Percentiles rank a stretch among this genome's conserved stretches.
Evolutionary conservation across 2,797 vertebrate species (phyloP).

Genomic region (Hemibagrus guttatus): DNA sequence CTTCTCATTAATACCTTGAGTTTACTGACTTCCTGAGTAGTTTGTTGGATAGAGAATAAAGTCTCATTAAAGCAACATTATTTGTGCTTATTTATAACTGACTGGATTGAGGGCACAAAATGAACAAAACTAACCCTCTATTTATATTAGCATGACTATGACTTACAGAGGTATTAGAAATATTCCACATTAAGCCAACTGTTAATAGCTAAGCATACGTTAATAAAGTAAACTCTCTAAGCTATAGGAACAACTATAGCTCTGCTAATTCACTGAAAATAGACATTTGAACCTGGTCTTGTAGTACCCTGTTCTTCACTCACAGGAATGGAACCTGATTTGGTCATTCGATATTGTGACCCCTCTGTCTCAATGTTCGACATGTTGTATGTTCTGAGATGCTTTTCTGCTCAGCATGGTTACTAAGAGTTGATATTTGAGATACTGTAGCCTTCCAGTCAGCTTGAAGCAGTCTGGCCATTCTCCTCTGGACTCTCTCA

Average conservation of each 20-base stretch:
- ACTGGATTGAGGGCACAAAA: background rate
- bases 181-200: background rate
- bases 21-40: background rate
- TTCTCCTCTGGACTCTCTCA: background rate
- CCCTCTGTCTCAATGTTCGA: background rate
- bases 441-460: background rate
- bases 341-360: background rate
- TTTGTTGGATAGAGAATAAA: background rate
- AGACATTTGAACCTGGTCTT: background rate
- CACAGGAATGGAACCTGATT: background rate
- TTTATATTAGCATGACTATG: background rate
- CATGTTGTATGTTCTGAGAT: background rate
- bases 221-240: background rate
- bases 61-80: background rate
- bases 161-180: background rate
- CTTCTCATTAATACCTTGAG: conserved; percentile 6
- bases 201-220: background rate
- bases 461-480: background rate
- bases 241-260: background rate
- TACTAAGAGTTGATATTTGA: background rate
- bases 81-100: conserved; percentile 2
- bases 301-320: background rate
- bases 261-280: background rate
- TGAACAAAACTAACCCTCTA: background rate
- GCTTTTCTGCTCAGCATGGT: background rate